phyloP scores from a whole-genome alignment of 2,888 invertebrate genomes.

The Himalopsyche kuldschensis region DNA sequence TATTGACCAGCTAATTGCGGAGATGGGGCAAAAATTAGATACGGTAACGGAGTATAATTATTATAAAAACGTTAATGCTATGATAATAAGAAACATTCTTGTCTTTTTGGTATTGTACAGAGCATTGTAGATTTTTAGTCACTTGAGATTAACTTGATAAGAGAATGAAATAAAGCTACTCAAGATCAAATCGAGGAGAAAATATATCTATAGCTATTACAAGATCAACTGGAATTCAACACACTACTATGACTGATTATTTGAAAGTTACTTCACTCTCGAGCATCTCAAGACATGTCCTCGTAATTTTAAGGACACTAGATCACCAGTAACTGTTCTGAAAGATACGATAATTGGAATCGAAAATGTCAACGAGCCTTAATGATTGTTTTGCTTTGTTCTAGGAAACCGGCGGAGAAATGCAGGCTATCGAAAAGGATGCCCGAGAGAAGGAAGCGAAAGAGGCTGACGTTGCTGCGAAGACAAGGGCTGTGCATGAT shows the following conservation, averaged over 20 bases:
- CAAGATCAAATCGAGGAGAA: too few relatives aligned
- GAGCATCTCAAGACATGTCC: too few relatives aligned
- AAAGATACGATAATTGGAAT: background rate
- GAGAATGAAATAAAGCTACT: too few relatives aligned
- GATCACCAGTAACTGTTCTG: too few relatives aligned
- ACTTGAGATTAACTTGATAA: background rate
- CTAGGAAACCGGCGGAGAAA: constrained; percentile 67
- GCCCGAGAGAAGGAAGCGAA: constrained; percentile 66
- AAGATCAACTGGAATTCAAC: too few relatives aligned
- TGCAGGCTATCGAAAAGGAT: constrained; percentile 66
- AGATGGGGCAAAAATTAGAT: constrained; percentile 68
- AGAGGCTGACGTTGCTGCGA: constrained; percentile 68
- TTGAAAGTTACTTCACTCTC: too few relatives aligned
- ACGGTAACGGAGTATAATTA: constrained; percentile 54
- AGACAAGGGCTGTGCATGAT: constrained; percentile 66
- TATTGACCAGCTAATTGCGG: constrained; percentile 62
- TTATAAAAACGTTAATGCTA: background rate
- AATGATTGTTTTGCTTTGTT: constrained; percentile 26
- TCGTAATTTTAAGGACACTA: too few relatives aligned
- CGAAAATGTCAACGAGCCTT: background rate
- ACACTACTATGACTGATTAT: too few relatives aligned
- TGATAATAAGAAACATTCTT: background rate
- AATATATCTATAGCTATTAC: too few relatives aligned
- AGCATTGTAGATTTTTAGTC: too few relatives aligned
- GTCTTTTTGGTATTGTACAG: too few relatives aligned